Base-by-base conservation (phyloP, 2,797 vertebrate species). In the Arctocebus calabarensis region DNA sequence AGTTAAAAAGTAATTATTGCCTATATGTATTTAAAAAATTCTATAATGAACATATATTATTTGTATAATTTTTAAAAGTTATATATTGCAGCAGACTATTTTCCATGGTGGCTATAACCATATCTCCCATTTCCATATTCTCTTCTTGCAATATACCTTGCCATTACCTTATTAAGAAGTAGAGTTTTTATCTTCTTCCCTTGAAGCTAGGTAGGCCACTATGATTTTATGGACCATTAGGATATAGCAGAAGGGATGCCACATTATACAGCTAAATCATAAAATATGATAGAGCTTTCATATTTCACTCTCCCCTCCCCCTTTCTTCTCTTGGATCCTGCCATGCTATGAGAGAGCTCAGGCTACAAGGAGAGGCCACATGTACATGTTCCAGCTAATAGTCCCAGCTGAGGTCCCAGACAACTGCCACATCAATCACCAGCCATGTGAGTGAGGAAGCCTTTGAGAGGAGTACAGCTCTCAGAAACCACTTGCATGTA, bases 161-260 rank as follows among this genome's bases (percentile, higher is more conserved):
- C 57, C 81, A 66, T 29, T 86, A 5, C 23, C 43, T 75, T 37
- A 78, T 37, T 55, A 61, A 86, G n/a, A 86, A 34, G 11, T 93
- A 9, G 16, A 71, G 19, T 89, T 23, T 85, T 7, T 88, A 16
- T 82, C 45, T n/a, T 16, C n/a, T 86, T 29, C n/a, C 45, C 62
- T 48, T 77, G 68, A 82, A 90, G n/a, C 25, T 59, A 12, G 10
- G 19, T 55, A 29, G 43, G 37, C 9, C 29, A 92, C 32, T 92
- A 34, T 84, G 45, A 88, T 43, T 94, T 9, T 45, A 79, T 70
- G 17, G 13, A 20, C 7, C 59, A 94, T 55, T 12, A 90, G 29
- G 79, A 91, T 82, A 84, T 16, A 75, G 32, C 32, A 71, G 25
- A 94, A 92, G 25, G 88, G 29, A 82, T 94, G 19, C 19, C 85